These are phyloP conservation scores for Calidris pugnax DNA, from an alignment of 2,113 vertebrate genomes.

Conservation along the genomic window DNA sequence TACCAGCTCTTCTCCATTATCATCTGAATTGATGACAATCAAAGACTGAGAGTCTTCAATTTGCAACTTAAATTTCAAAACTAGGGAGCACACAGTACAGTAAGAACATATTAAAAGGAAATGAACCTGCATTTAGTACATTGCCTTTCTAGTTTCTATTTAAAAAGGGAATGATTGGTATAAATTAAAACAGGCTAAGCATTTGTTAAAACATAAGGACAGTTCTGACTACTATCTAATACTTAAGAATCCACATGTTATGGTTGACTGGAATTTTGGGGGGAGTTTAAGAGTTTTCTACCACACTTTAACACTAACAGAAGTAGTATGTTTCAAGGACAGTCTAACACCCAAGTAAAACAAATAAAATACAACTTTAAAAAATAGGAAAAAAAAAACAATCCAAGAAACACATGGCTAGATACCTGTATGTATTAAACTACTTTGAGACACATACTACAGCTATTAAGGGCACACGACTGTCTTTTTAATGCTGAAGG, in stretches of 20 bases:
- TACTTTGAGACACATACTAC: not conserved
- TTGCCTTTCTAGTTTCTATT: not conserved
- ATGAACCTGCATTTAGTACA: not conserved
- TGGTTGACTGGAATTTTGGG: not conserved
- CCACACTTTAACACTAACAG: not conserved
- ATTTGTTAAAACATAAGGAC: not conserved
- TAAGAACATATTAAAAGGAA: not conserved
- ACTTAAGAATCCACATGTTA: not conserved
- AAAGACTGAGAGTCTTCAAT: not conserved
- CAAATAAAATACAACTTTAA: not conserved
- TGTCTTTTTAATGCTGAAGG: not conserved
- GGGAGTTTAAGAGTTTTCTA: not conserved
- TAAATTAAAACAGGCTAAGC: not conserved
- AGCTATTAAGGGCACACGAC: not conserved
- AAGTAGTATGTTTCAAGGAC: not conserved
- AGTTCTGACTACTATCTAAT: not conserved
- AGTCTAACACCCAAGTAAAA: not conserved
- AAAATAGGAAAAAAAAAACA: not conserved
- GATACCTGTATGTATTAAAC: not conserved
- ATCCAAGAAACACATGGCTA: not conserved
- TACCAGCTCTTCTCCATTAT: not conserved
- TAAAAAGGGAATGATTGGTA: not conserved
- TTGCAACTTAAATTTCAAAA: not conserved
- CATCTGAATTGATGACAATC: not conserved
- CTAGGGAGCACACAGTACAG: not conserved